Base-by-base conservation (phyloP, 1,140 invertebrate genomes). In the Wiebesia pumilae region DNA sequence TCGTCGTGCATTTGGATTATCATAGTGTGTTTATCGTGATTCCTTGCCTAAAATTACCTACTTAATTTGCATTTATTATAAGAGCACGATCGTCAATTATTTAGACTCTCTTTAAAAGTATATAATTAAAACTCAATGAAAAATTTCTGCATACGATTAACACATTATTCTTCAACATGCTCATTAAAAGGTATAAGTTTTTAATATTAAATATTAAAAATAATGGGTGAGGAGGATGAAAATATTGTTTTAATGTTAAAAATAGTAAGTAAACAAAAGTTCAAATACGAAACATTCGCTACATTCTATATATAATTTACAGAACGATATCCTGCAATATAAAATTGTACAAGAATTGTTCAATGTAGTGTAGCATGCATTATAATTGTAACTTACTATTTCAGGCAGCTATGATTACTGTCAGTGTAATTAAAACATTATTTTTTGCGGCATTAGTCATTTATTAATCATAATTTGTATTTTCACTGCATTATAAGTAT, bases 61-160 rank as follows among this genome's bases (percentile, higher is more conserved):
- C 30, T 81, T 81, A 67, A 82, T 82, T 82, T 82, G 40, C 65
- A 82, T 82, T 69, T 33, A 71, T 33, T 82, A 82, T 82, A 33
- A 10, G 43, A 51, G 9, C 38, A 3, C 21, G 10, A 75, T 40
- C 35, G 69, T 38, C 10, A 3, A 40, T 4, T 43, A 75, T n/a
- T 75, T 75, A 75, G 14, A 43, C 33, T 33, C 6, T 69, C n/a
- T 1, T 3, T 33, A 27, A 69, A 69, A 69, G 27, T 69, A 14
- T 69, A 19, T 33, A 33, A 69, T 69, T 65, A 27, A 65, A 30
- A n/a, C 12, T n/a, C 24, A 16, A 62, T 62, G 54, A 62, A 62
- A 62, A 62, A 21, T 3, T 21, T 47, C 43, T 4, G 43, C 43
- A 47, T 12, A 47, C 43, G 43, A 47, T 7, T 47, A 12, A 47